These are phyloP conservation scores for Prunella fulvescens DNA, from an alignment of 2,113 vertebrate species.

Conservation along the genomic window DNA sequence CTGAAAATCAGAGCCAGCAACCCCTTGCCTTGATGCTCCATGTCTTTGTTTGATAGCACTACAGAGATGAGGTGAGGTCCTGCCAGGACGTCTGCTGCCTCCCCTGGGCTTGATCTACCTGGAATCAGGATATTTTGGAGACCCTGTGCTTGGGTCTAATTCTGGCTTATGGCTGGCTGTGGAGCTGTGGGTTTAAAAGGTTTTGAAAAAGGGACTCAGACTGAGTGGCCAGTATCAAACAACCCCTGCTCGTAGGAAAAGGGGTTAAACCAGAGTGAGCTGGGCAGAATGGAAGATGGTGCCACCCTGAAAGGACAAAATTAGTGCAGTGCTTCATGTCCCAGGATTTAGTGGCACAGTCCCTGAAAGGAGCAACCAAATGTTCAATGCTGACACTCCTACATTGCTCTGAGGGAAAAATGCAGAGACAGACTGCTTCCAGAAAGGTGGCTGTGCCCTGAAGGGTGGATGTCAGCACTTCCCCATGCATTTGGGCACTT, in stretches of 20 bases:
- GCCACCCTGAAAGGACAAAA: background rate
- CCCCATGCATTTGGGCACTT: background rate
- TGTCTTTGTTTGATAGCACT: background rate
- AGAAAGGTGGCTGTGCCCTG: background rate
- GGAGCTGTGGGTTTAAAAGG: background rate
- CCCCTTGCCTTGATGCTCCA: background rate
- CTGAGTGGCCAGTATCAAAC: background rate
- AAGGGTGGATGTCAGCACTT: background rate
- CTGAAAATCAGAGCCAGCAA: background rate
- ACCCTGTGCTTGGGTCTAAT: background rate
- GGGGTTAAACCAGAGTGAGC: background rate
- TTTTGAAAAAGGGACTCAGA: background rate
- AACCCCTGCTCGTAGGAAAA: background rate
- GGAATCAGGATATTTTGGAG: background rate
- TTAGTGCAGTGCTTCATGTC: background rate
- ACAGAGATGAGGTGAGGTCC: background rate
- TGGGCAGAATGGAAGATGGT: background rate
- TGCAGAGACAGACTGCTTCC: rapidly evolving
- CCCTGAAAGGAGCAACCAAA: background rate
- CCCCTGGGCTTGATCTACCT: background rate
- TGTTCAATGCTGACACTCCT: background rate
- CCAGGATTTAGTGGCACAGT: background rate
- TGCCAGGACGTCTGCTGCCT: background rate
- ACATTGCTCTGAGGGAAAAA: background rate
- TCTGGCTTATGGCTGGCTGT: background rate